Base-by-base conservation (phyloP, 1,140 invertebrate genomes). In the Idris sp. region DNA sequence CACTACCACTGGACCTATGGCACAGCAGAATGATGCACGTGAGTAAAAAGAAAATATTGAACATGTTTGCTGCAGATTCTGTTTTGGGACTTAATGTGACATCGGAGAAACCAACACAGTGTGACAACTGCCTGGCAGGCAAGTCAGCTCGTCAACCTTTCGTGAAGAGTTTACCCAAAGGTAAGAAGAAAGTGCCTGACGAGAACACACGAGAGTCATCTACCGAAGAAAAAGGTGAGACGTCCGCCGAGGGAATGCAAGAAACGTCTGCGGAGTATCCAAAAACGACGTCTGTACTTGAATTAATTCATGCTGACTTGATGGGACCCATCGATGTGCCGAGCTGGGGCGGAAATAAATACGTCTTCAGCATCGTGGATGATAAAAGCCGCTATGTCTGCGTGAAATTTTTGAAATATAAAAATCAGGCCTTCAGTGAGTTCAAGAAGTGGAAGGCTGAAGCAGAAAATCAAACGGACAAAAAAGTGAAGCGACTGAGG, bases 401-500 rank as follows among this genome's bases (percentile, higher is more conserved):
- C 0, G 28, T 62, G 0, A 48, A 2, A 7, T 36, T 72, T 10
- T n/a, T 72, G 31, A 62, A 72, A 56, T 0, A 19, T 1, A 51
- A 59, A 51, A 40, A 41, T 30, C 28, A 69, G 10, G 53, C 28
- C 13, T 49, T 58, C 3, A 6, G n/a, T 4, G 43, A 48, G 7
- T 48, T 67, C 6, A 48, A 51, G 25, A 61, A 59, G 11, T 59
- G 65, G 54, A 51, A 58, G 10, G 59, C 19, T 6, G 44, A 72
- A 10, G 44, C 65, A 7, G 49, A 79, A 74, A 82, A 78, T 49
- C 40, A 78, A 22, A 79, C 78, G 7, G 72, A 59, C 7, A 71
- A 78, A 49, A 79, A 74, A 75, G 72, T 84, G 49, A 84, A 82
- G 77, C 14, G 72, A 49, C 26, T 86, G 18, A 77, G 80, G 30